Evolutionary conservation across 2,888 invertebrate genomes (phyloP).

Genomic region (Ellobium chinense): DNA sequence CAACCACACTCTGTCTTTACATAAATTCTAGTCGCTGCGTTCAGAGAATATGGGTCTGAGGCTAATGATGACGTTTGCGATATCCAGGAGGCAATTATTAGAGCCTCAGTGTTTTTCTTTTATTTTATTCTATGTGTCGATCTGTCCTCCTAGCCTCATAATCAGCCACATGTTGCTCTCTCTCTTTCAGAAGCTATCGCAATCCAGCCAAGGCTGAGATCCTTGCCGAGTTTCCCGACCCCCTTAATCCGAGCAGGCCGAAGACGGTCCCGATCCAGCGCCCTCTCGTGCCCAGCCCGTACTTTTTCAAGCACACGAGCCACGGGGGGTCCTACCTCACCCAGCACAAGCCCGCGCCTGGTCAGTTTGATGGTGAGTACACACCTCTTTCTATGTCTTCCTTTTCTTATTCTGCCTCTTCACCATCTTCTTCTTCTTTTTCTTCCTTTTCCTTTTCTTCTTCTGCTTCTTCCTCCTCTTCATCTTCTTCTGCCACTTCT

Average conservation of each 20-base stretch:
- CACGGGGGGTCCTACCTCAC: constrained; percentile 15
- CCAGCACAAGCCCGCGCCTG: background rate
- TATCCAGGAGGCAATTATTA: no score
- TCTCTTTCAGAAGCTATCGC: constrained; percentile 64
- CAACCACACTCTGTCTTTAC: no score
- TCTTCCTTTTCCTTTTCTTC: background rate
- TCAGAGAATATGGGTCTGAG: no score
- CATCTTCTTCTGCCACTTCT: background rate
- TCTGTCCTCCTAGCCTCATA: background rate
- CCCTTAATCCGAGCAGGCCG: constrained; percentile 50
- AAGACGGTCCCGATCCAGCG: constrained; percentile 62
- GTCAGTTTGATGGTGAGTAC: constrained; percentile 21
- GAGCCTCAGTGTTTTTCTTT: no score
- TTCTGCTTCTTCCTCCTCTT: background rate
- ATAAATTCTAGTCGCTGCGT: no score
- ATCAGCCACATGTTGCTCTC: background rate
- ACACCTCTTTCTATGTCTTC: background rate
- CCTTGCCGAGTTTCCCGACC: constrained; percentile 63
- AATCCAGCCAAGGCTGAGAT: constrained; percentile 71
- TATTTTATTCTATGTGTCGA: background rate
- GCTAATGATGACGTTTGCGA: no score
- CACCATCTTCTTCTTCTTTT: background rate
- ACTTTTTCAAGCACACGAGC: constrained; percentile 66
- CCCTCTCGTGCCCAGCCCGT: constrained; percentile 67
- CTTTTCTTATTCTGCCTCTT: no score